Conservation (phyloP, 2,113 vertebrate genomes). For the Corythaeola cristata region DNA sequence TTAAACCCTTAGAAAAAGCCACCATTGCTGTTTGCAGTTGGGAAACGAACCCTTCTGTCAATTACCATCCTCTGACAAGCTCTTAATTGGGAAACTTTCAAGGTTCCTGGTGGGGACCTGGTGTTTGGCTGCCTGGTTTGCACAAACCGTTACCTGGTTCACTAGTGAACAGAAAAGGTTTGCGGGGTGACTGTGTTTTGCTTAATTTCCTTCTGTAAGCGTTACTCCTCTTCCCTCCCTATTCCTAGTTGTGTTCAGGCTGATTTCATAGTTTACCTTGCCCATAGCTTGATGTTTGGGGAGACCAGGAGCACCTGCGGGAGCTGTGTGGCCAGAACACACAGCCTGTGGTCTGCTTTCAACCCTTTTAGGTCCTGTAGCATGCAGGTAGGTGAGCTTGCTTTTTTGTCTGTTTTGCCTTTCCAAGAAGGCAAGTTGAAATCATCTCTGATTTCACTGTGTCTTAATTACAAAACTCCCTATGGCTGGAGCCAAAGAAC, state of each 20-base stretch:
- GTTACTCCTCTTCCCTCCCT: background rate
- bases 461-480: background rate
- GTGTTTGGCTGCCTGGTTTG: background rate
- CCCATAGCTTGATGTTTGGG: background rate
- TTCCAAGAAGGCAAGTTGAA: background rate
- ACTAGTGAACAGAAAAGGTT: background rate
- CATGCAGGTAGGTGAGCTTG: background rate
- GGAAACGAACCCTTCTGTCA: background rate
- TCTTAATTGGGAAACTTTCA: background rate
- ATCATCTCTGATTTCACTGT: background rate
- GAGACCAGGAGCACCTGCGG: background rate
- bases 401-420: background rate
- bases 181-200: background rate
- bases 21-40: background rate
- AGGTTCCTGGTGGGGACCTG: background rate
- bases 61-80: background rate
- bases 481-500: background rate
- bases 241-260: background rate
- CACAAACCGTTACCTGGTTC: background rate
- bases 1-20: background rate
- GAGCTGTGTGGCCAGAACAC: background rate
- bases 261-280: background rate
- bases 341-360: background rate
- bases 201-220: background rate
- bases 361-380: background rate